Base-by-base conservation (phyloP, 2,113 vertebrate species). In the Chaenogobius annularis region DNA sequence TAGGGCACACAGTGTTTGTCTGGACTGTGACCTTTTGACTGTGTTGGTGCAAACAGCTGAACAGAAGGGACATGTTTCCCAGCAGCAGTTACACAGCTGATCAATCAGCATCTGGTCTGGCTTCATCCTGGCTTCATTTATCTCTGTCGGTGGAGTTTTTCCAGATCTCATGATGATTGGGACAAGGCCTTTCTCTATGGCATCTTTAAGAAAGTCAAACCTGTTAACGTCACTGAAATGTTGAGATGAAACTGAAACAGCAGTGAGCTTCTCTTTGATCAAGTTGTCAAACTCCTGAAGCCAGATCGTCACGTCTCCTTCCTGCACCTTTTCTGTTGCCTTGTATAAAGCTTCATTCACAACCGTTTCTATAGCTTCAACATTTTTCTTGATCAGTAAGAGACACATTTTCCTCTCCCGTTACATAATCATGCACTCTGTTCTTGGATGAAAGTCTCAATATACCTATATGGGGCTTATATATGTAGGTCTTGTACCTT, bases 41-140 rank as follows among this genome's bases (percentile, higher is more conserved):
- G 84, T 84, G 82, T 88, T 87, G 22, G 82, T 73, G 8, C 89
- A 90, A 79, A 90, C 79, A 47, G 89, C 87, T 55, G 44, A 26
- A 66, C 90, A 91, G 78, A 91, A 90, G 0, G 86, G 89, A 77
- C 91, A 92, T 15, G 9, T 75, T 61, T 74, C 83, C 91, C 91
- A 92, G 80, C 91, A 92, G 47, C 89, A 87, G 0, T 19, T 8
- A 37, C 88, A 89, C 66, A 91, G 68, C 12, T 88, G 88, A 22
- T 85, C 66, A 0, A 87, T 84, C 20, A 91, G 74, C 74, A 89
- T 75, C 47, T 84, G 2, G 10, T 84, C 85, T 58, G 85, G 67
- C 19, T 62, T 54, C 69, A 54, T 0, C 3, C 69, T 70, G 63
- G 50, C 73, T 19, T 80, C 3, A 7, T 70, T 19, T 0, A 80